These are phyloP conservation scores for Mus spicilegus DNA, from an alignment of 2,113 vertebrate species.

Conservation along the genomic window DNA sequence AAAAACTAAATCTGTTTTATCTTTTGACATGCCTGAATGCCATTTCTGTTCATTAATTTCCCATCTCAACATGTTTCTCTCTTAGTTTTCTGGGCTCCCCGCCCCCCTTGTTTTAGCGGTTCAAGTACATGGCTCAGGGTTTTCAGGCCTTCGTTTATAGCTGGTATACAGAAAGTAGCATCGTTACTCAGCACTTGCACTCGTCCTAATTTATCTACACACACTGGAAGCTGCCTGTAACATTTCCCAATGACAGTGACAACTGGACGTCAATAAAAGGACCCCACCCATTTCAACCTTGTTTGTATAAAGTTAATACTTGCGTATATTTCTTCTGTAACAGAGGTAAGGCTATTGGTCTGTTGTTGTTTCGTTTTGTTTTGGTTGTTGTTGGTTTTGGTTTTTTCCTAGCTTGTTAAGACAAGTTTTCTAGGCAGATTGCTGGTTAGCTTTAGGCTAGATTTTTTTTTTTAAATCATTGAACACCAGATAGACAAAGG, in stretches of 20 bases:
- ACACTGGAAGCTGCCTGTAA: conserved; percentile 65
- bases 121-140: conserved; percentile 53
- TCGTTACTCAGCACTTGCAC: conserved; percentile 70
- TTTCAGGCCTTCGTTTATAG: conserved; percentile 66
- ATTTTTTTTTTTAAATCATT: conserved; percentile 55
- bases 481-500: conserved; percentile 68
- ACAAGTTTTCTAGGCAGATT: conserved; percentile 74
- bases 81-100: conserved; percentile 22
- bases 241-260: conserved; percentile 73
- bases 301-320: conserved; percentile 67
- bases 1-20: conserved; percentile 49
- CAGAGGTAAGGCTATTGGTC: conserved; percentile 39
- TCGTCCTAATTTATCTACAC: conserved; percentile 73
- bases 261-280: conserved; percentile 60
- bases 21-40: conserved; percentile 55
- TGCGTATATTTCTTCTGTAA: conserved; percentile 51
- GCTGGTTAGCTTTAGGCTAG: conserved; percentile 61
- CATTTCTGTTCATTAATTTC: conserved; percentile 66
- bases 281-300: conserved; percentile 67
- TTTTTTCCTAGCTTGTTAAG: conserved; percentile 65
- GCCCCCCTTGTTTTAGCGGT: conserved; percentile 51
- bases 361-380: neutral
- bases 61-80: conserved; percentile 40
- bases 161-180: conserved; percentile 59
- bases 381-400: neutral